Percentiles rank a stretch among this genome's conserved stretches.
Conservation (phyloP, 2,888 invertebrate species). For the Serripes groenlandicus region DNA sequence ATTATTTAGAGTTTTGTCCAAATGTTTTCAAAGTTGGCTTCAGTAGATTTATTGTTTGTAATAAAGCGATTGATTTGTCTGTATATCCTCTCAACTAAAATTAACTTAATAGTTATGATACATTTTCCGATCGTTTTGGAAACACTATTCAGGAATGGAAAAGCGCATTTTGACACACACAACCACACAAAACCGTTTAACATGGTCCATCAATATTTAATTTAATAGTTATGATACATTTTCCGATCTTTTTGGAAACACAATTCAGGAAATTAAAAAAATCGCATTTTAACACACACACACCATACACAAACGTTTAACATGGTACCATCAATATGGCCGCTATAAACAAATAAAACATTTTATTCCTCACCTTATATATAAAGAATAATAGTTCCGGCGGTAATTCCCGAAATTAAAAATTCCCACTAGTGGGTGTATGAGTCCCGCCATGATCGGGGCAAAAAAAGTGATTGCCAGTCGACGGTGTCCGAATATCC, state of each 20-base stretch:
- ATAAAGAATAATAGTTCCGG: slow-evolving; percentile 1
- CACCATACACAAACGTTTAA: background rate
- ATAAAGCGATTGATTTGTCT: too few relatives aligned
- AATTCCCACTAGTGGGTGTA: background rate
- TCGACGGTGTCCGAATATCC: background rate
- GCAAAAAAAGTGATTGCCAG: too few relatives aligned
- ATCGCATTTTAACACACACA: background rate
- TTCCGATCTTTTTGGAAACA: background rate
- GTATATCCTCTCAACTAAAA: too few relatives aligned
- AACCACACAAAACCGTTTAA: background rate
- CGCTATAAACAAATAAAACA: too few relatives aligned
- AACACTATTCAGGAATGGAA: background rate
- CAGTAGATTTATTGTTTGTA: too few relatives aligned
- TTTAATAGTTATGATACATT: too few relatives aligned
- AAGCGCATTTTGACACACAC: background rate
- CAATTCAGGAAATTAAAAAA: background rate
- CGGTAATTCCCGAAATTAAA: background rate
- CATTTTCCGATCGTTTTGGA: background rate
- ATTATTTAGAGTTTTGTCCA: too few relatives aligned
- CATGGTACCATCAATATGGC: background rate
- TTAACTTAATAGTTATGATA: too few relatives aligned
- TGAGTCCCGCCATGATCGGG: slow-evolving; percentile 2
- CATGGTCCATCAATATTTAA: background rate
- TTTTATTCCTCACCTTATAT: too few relatives aligned
- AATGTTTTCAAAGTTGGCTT: too few relatives aligned